Conservation (phyloP, 2,797 vertebrate species). For the Premnoplex brunnescens region DNA sequence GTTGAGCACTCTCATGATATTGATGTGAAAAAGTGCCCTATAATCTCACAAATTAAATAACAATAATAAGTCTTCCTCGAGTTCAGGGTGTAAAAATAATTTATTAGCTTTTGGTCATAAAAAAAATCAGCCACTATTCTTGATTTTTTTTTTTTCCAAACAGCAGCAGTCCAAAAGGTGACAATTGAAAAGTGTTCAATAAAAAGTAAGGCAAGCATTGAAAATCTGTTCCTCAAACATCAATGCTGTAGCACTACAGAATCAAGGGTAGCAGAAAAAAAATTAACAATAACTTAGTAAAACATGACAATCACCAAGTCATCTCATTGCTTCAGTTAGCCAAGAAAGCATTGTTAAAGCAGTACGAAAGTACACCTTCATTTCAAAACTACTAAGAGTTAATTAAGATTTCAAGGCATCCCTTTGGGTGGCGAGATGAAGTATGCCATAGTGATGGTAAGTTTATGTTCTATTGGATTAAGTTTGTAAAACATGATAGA, state of each 20-base stretch:
- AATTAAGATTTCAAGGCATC: not conserved
- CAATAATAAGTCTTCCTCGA: not conserved
- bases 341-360: not conserved
- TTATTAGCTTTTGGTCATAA: conserved; percentile 51
- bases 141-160: not conserved
- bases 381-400: not conserved
- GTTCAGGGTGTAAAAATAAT: conserved; percentile 50
- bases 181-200: conserved; percentile 5
- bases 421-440: not conserved
- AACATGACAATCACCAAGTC: not conserved
- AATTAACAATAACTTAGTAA: not conserved
- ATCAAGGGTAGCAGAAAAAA: not conserved
- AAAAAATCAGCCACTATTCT: conserved; percentile 43
- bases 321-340: not conserved
- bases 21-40: not conserved
- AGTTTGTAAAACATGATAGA: not conserved
- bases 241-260: not conserved
- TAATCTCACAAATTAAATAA: not conserved
- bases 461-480: not conserved
- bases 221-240: not conserved
- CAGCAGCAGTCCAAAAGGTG: conserved; percentile 55
- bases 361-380: not conserved
- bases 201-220: conserved; percentile 18
- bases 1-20: not conserved
- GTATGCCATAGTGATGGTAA: not conserved